Conservation (phyloP, 2,797 vertebrate genomes). For the Telmatherina bonti region DNA sequence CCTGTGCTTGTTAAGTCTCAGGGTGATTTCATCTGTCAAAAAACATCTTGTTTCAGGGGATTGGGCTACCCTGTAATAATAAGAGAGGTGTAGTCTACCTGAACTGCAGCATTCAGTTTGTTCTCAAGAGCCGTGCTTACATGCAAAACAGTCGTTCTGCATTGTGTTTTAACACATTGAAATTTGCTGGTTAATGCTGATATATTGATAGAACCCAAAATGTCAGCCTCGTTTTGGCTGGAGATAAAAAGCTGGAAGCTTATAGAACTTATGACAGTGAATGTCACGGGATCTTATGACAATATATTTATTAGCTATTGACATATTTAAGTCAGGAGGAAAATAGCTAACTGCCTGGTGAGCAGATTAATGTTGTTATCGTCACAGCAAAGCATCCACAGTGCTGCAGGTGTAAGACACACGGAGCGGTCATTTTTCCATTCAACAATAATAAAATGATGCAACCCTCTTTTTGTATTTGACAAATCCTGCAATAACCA, state of each 20-base stretch:
- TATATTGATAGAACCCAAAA: neutral
- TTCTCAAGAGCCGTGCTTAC: neutral
- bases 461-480: conserved; percentile 23
- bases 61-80: conserved; percentile 1
- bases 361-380: neutral
- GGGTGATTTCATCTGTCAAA: conserved; percentile 21
- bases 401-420: neutral
- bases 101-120: neutral
- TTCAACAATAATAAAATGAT: conserved; percentile 21
- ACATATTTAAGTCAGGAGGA: conserved; percentile 6
- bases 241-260: conserved; percentile 5
- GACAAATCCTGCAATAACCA: conserved; percentile 11
- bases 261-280: neutral
- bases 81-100: conserved; percentile 1
- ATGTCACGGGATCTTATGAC: conserved; percentile 1
- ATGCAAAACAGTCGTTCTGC: neutral
- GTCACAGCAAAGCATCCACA: neutral
- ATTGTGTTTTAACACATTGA: neutral
- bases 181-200: neutral
- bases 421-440: conserved; percentile 3
- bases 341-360: neutral
- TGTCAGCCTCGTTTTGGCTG: conserved; percentile 4
- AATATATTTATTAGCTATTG: conserved; percentile 6
- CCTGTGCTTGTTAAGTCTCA: conserved; percentile 14
- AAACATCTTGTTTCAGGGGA: conserved; percentile 13